Conservation (phyloP, 2,113 vertebrate species). For the Engraulis encrasicolus region DNA sequence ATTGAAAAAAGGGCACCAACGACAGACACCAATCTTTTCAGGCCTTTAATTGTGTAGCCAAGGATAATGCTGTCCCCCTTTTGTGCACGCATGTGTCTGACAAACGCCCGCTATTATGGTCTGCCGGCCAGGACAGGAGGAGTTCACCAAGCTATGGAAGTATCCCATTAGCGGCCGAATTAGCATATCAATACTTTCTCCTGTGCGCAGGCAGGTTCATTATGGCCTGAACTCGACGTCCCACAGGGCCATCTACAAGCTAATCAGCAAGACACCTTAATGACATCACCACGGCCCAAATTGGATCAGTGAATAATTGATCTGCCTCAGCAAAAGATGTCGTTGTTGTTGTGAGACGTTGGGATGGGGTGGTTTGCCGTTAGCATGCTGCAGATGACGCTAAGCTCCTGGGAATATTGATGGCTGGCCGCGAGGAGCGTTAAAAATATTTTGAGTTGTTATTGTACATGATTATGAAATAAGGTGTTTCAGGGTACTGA, state of each 20-base stretch:
- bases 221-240: slow-evolving; percentile 25
- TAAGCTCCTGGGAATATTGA: too few species aligned
- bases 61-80: slow-evolving; percentile 38
- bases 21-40: background rate
- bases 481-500: too few species aligned
- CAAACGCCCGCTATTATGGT: slow-evolving; percentile 66
- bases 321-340: slow-evolving; percentile 40
- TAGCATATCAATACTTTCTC: slow-evolving; percentile 65
- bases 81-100: slow-evolving; percentile 57
- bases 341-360: too few species aligned
- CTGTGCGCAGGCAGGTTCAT: slow-evolving; percentile 3
- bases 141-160: slow-evolving; percentile 60
- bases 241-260: slow-evolving; percentile 49
- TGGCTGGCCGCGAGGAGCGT: too few species aligned
- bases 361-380: too few species aligned
- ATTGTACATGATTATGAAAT: too few species aligned
- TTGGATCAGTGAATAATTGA: slow-evolving; percentile 67
- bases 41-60: slow-evolving; percentile 55
- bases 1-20: background rate
- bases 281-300: slow-evolving; percentile 75
- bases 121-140: too few species aligned
- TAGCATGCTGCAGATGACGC: too few species aligned
- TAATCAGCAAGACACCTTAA: slow-evolving; percentile 53
- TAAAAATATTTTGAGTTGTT: too few species aligned
- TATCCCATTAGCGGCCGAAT: slow-evolving; percentile 55